phyloP scores from a whole-genome alignment of 2,888 invertebrate genomes.

The Ypsolopha sequella region DNA sequence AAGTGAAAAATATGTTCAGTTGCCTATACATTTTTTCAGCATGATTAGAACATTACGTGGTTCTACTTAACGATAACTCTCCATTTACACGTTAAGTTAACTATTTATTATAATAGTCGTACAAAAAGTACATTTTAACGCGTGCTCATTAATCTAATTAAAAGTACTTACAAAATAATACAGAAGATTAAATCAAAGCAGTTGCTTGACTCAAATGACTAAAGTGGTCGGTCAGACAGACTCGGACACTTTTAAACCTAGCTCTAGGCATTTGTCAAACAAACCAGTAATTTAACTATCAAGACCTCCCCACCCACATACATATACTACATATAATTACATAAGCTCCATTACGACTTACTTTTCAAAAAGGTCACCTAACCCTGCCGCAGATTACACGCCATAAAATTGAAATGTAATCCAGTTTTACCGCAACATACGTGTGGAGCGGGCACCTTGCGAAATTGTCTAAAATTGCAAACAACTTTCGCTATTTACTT shows the following conservation, averaged over 20 bases:
- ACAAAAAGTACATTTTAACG: too few relatives aligned
- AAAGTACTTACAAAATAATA: too few relatives aligned
- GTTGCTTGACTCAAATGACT: too few relatives aligned
- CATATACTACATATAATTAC: not conserved
- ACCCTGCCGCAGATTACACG: not conserved
- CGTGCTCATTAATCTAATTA: too few relatives aligned
- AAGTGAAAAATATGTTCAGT: too few relatives aligned
- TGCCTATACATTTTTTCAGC: too few relatives aligned
- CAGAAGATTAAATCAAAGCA: too few relatives aligned
- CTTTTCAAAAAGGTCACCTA: not conserved
- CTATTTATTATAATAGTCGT: too few relatives aligned
- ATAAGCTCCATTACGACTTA: not conserved
- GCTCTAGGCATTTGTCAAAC: not conserved
- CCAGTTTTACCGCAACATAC: conserved; percentile 1
- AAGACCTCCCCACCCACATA: not conserved
- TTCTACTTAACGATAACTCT: too few relatives aligned
- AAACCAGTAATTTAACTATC: not conserved
- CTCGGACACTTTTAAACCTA: not conserved
- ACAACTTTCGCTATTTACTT: conserved; percentile 1
- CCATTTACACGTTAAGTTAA: too few relatives aligned
- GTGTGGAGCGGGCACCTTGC: not conserved
- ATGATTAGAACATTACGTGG: too few relatives aligned
- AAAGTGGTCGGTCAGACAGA: too few relatives aligned
- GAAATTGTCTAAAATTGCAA: conserved; percentile 4
- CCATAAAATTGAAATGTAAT: conserved; percentile 1